Conservation (phyloP, 2,113 vertebrate species). For the Athene noctua region DNA sequence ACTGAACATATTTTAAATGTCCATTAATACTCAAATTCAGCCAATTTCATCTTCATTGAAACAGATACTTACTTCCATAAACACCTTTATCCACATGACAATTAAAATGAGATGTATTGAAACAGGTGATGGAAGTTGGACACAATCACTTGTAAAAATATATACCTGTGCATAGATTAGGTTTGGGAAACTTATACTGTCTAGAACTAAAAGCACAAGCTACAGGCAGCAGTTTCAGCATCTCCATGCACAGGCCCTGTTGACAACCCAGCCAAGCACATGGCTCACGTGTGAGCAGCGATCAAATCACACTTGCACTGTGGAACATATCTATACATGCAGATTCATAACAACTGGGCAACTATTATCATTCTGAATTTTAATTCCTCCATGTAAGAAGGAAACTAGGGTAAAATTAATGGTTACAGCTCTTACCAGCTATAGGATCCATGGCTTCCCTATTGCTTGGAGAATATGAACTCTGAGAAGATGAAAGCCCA, state of each 20-base stretch:
- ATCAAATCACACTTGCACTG: background rate
- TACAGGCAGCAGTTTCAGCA: background rate
- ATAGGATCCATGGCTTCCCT: slow-evolving; percentile 99
- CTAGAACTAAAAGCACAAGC: background rate
- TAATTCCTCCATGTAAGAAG: background rate
- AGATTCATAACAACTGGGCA: background rate
- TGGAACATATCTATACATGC: fast-evolving
- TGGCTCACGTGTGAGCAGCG: background rate
- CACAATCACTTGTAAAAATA: background rate
- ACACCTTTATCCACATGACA: background rate
- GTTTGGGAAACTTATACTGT: background rate
- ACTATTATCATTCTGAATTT: background rate
- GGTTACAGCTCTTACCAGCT: slow-evolving; percentile 83
- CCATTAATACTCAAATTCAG: background rate
- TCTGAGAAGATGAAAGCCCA: slow-evolving; percentile 96
- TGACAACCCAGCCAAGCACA: background rate
- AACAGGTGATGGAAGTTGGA: background rate
- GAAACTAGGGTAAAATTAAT: background rate
- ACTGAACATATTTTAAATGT: background rate
- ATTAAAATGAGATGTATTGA: background rate
- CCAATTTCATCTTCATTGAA: background rate
- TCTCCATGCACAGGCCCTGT: too few species aligned
- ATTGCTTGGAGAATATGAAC: slow-evolving; percentile 98
- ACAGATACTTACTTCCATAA: background rate
- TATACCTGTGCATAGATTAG: too few species aligned